These are phyloP conservation scores for Latheticus oryzae DNA, from an alignment of 2,888 invertebrate genomes.

Conservation along the genomic window DNA sequence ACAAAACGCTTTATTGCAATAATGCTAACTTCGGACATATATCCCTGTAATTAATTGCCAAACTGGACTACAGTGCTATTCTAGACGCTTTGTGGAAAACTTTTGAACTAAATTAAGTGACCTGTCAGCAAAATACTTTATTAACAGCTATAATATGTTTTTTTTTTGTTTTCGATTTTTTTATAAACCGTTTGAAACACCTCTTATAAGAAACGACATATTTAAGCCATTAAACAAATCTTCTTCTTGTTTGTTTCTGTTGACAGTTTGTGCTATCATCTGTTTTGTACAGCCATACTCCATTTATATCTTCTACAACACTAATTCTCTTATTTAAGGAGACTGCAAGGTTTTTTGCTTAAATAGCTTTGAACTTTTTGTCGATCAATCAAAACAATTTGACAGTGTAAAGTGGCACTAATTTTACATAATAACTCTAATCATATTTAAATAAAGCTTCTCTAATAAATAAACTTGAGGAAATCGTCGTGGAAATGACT, in stretches of 20 bases:
- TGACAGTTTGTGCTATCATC: constrained; percentile 41
- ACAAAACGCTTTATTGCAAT: constrained; percentile 31
- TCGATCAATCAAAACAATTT: constrained; percentile 12
- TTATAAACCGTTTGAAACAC: constrained; percentile 7
- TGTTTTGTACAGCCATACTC: constrained; percentile 36
- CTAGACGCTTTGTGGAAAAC: constrained; percentile 31
- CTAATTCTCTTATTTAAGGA: constrained; percentile 33
- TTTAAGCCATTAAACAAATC: constrained; percentile 38
- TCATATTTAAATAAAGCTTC: too few relatives aligned
- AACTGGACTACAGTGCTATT: constrained; percentile 30
- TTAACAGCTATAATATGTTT: constrained; percentile 13
- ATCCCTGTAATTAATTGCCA: constrained; percentile 40
- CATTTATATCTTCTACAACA: constrained; percentile 45
- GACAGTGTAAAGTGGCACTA: not conserved
- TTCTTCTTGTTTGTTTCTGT: constrained; percentile 32
- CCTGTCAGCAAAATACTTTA: constrained; percentile 22
- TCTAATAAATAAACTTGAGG: too few relatives aligned
- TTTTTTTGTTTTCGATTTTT: constrained; percentile 19
- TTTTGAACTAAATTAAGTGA: constrained; percentile 38
- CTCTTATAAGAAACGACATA: not conserved
- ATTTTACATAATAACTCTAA: not conserved
- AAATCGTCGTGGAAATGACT: constrained; percentile 18
- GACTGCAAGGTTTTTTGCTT: too few relatives aligned
- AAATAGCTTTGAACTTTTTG: too few relatives aligned
- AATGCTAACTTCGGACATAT: constrained; percentile 37